phyloP scores from a whole-genome alignment of 2,797 vertebrate genomes.

The Peromyscus attwateri region DNA sequence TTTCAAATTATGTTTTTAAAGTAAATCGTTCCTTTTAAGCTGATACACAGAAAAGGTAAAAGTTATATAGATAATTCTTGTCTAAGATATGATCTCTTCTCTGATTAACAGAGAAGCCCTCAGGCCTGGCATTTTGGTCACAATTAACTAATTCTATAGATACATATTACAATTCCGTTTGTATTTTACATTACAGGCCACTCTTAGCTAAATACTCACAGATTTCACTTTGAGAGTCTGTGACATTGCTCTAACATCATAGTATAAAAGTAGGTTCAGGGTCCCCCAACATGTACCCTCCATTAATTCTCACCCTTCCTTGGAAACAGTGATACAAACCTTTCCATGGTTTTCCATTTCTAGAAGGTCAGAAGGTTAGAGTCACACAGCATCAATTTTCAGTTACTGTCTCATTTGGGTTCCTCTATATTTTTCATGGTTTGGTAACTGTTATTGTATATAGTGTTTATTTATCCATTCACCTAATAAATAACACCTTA shows the following conservation, averaged over 20 bases:
- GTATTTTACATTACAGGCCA: not conserved
- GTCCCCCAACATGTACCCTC: too few relatives aligned
- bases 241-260: not conserved
- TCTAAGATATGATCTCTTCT: accelerated
- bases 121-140: not conserved
- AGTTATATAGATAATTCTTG: not conserved
- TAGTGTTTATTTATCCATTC: not conserved
- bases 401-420: not conserved
- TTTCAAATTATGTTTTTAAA: not conserved
- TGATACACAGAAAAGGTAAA: not conserved
- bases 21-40: not conserved
- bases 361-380: not conserved
- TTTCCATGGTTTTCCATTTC: not conserved
- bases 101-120: too few relatives aligned
- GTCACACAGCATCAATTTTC: not conserved
- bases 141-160: not conserved
- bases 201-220: not conserved
- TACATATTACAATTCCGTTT: not conserved
- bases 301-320: not conserved
- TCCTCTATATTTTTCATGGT: not conserved
- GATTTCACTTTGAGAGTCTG: not conserved
- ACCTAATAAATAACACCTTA: not conserved
- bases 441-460: not conserved
- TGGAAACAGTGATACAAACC: not conserved
- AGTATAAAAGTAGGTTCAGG: not conserved